A percentile compares a stretch with the other conserved stretches of the same genome.
These are phyloP conservation scores for Liposcelis brunnea DNA, from an alignment of 2,888 invertebrate genomes.

Conservation along the genomic window DNA sequence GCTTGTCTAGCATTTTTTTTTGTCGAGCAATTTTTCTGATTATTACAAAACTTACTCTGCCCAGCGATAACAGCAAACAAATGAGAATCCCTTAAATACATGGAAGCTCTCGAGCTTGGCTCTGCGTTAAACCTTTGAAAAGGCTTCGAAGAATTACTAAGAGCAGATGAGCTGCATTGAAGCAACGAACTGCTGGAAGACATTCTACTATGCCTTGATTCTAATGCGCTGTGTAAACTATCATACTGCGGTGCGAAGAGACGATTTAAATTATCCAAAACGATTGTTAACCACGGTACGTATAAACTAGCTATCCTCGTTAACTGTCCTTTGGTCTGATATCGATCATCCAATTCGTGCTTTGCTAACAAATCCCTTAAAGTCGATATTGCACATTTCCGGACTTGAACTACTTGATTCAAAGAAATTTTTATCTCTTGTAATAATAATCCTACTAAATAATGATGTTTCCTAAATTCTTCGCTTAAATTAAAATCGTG, in stretches of 20 bases:
- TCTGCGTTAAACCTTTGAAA: background rate
- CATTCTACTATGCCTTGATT: conserved; percentile 28
- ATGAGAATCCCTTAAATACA: conserved; percentile 57
- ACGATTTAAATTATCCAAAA: conserved; percentile 72
- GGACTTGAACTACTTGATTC: conserved; percentile 66
- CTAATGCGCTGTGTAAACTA: background rate
- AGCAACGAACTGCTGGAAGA: conserved; percentile 41
- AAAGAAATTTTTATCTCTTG: conserved; percentile 78
- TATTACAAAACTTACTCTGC: conserved; percentile 29
- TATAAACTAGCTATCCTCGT: conserved; percentile 78
- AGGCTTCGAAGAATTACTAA: conserved; percentile 20
- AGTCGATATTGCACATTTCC: conserved; percentile 61
- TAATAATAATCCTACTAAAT: conserved; percentile 70
- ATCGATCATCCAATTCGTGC: conserved; percentile 85
- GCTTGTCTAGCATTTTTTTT: conserved; percentile 11
- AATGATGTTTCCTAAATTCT: conserved; percentile 81
- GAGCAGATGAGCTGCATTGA: conserved; percentile 31
- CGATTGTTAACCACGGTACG: conserved; percentile 76
- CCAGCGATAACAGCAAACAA: conserved; percentile 56
- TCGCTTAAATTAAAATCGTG: conserved; percentile 48
- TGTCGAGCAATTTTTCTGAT: conserved; percentile 9
- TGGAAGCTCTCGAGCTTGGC: conserved; percentile 45
- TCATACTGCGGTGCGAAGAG: conserved; percentile 29
- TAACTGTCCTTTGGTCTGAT: conserved; percentile 61
- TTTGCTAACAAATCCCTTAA: conserved; percentile 79